Evolutionary conservation across 2,888 invertebrate genomes (phyloP).

Genomic region (Tethea ocularis): DNA sequence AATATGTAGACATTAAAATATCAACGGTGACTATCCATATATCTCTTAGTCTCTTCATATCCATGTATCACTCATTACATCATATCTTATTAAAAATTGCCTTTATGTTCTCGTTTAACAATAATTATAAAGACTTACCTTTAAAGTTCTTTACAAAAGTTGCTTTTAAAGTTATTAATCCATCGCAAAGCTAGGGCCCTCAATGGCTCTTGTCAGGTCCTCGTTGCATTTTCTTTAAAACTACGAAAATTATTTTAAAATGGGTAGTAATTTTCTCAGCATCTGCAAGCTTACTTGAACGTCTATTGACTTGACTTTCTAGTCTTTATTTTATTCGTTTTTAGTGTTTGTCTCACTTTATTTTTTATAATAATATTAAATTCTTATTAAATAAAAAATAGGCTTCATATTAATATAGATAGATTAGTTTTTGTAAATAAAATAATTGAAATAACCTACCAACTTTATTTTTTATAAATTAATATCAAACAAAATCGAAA

Average conservation of each 20-base stretch:
- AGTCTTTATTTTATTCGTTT: slow-evolving; percentile 9
- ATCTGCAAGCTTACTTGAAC: slow-evolving; percentile 33
- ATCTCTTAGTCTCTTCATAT: too few species aligned
- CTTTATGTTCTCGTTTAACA: too few species aligned
- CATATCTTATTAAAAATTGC: too few species aligned
- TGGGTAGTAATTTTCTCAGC: slow-evolving; percentile 24
- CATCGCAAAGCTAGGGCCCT: slow-evolving; percentile 35
- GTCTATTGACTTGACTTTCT: slow-evolving; percentile 28
- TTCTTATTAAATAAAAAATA: too few species aligned
- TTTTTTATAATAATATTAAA: slow-evolving; percentile 13
- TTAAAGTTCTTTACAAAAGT: neutral
- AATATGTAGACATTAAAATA: too few species aligned
- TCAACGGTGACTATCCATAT: too few species aligned
- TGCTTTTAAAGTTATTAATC: slow-evolving; percentile 31
- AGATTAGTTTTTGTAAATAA: too few species aligned
- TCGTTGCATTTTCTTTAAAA: slow-evolving; percentile 37
- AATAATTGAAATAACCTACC: too few species aligned
- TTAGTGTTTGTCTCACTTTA: slow-evolving; percentile 16
- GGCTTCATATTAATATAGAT: too few species aligned
- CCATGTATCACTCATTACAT: too few species aligned
- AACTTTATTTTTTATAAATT: neutral
- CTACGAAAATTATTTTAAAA: slow-evolving; percentile 38
- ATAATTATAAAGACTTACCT: too few species aligned
- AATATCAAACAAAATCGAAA: neutral
- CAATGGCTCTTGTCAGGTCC: slow-evolving; percentile 34